Evolutionary conservation across 2,888 invertebrate genomes (phyloP).

Genomic region (Meteorus cinctellus): DNA sequence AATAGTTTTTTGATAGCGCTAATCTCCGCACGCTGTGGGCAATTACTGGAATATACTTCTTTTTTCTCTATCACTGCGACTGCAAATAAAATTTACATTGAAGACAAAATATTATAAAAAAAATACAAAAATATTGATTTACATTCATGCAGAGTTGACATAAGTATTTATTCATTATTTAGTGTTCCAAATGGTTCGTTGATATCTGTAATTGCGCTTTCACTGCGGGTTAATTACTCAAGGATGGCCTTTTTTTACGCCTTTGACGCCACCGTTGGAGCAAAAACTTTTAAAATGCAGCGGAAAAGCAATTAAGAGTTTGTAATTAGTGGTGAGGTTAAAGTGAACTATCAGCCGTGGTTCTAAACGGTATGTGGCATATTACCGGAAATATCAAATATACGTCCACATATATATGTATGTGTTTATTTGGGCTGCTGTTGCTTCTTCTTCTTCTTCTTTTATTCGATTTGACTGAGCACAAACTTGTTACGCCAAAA

Average conservation of each 20-base stretch:
- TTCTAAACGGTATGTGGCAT: slow-evolving; percentile 5
- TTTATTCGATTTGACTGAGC: slow-evolving; percentile 33
- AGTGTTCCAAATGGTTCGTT: not conserved
- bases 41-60: not conserved
- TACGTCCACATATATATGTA: slow-evolving; percentile 17
- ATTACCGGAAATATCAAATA: slow-evolving; percentile 9
- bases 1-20: not conserved
- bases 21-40: not conserved
- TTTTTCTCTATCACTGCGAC: not conserved
- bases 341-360: slow-evolving; percentile 25
- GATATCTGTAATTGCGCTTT: slow-evolving; percentile 3
- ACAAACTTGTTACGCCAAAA: slow-evolving; percentile 40
- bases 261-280: not conserved
- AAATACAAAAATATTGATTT: no score
- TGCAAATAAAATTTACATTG: no score
- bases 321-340: slow-evolving; percentile 43
- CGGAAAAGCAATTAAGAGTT: slow-evolving; percentile 46
- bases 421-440: slow-evolving; percentile 21
- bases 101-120: no score
- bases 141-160: no score
- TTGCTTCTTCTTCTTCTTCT: slow-evolving; percentile 8
- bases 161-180: not conserved
- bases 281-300: slow-evolving; percentile 8
- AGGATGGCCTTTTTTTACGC: not conserved
- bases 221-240: not conserved